These are phyloP conservation scores for Muschampia plurimacula DNA, from an alignment of 2,888 invertebrate species.

Conservation along the genomic window DNA sequence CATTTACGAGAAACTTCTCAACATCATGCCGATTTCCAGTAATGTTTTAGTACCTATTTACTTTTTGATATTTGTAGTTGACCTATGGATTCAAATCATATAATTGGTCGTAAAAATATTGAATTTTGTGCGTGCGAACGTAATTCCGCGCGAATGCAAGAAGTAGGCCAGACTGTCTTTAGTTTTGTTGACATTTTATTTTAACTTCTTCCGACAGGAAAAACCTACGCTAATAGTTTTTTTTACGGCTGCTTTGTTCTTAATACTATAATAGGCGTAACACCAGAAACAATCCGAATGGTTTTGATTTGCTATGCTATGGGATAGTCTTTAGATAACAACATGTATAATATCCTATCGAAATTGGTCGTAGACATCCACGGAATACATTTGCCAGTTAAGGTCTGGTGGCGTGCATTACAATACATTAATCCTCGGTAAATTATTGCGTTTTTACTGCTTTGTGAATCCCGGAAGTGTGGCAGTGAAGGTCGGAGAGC, in stretches of 20 bases:
- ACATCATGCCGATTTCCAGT: too few species aligned
- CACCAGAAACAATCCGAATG: background rate
- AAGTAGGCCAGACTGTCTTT: background rate
- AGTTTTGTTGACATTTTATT: constrained; percentile 4
- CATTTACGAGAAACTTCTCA: too few species aligned
- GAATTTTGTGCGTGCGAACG: background rate
- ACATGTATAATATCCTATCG: background rate
- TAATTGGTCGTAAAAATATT: background rate
- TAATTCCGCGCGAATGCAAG: background rate
- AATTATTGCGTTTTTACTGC: constrained; percentile 42
- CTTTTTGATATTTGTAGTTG: too few species aligned
- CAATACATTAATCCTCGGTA: background rate
- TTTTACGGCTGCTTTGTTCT: background rate
- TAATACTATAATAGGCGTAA: background rate
- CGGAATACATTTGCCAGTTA: background rate
- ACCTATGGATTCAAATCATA: background rate
- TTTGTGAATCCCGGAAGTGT: constrained; percentile 69
- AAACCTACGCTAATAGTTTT: background rate
- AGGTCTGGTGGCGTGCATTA: background rate
- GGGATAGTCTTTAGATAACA: too few species aligned
- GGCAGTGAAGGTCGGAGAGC: constrained; percentile 73
- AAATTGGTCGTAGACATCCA: background rate
- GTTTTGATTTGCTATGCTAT: background rate
- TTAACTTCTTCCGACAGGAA: background rate
- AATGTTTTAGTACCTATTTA: too few species aligned